Evolutionary conservation across 2,888 invertebrate species (phyloP), one percentile per base, ranked within the genome.

Genomic region (Rambutsinella grinnellia): DNA sequence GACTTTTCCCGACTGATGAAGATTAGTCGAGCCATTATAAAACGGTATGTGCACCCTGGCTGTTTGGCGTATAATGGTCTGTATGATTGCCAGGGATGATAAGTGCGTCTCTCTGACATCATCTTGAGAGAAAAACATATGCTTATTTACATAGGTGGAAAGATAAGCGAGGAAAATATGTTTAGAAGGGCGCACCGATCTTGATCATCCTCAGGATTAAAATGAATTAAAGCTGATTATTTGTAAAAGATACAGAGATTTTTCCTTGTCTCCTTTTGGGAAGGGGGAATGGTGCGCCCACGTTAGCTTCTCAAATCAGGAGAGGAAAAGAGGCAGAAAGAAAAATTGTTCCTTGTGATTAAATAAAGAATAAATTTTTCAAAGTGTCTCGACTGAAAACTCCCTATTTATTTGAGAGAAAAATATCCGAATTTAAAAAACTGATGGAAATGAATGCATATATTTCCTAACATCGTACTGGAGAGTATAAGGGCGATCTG

Each of bases 61-160:
- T 72, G 58, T 66, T 65, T 72, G 72, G 72, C 72, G 66, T 72
- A 72, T 72, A 72, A 72, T 72, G 66, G 72, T 44, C 72, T 72
- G 72, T 72, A 72, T 72, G 72, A 72, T 72, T 72, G 72, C 72
- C 72, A 72, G 72, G 72, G 72, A 54, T 72, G 72, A 72, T 72
- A 72, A 72, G 72, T 56, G 23, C 44, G 36, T 13, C 36, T 36
- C 36, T 36, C 36, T 13, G 36, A 36, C 36, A 36, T 36, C 13
- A 36, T 36, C 36, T 36, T 8, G 36, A 36, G 36, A 36, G 36
- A 36, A 36, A 36, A 36, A 36, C n/a, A n/a, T n/a, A n/a, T n/a
- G n/a, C n/a, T n/a, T n/a, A n/a, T n/a, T n/a, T n/a, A n/a, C n/a
- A n/a, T n/a, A n/a, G n/a, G n/a, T n/a, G n/a, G n/a, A n/a, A n/a